These are phyloP conservation scores for Ptychoptera contaminata DNA, from an alignment of 2,888 invertebrate genomes.

Conservation along the genomic window DNA sequence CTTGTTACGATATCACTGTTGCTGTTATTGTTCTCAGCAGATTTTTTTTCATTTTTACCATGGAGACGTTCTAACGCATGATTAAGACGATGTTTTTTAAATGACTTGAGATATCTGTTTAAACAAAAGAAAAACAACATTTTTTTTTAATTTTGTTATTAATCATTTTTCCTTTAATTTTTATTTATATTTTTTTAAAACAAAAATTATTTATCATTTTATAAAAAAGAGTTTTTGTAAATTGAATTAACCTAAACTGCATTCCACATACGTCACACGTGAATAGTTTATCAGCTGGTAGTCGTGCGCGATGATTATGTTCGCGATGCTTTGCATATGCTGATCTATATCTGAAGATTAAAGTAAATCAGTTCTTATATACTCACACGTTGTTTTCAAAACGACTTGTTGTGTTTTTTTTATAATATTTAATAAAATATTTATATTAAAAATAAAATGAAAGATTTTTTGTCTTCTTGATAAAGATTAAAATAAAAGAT, in stretches of 20 bases:
- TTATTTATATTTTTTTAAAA: too few relatives aligned
- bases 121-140: background rate
- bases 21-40: constrained; percentile 27
- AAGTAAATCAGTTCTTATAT: background rate
- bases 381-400: background rate
- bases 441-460: too few relatives aligned
- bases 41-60: constrained; percentile 38
- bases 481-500: too few relatives aligned
- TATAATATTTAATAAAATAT: too few relatives aligned
- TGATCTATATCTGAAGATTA: constrained; percentile 44
- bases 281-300: constrained; percentile 79
- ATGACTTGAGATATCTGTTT: constrained; percentile 67
- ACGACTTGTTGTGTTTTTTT: too few relatives aligned
- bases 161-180: too few relatives aligned
- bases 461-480: too few relatives aligned
- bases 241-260: constrained; percentile 43
- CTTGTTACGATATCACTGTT: constrained; percentile 47
- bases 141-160: too few relatives aligned
- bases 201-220: too few relatives aligned
- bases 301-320: constrained; percentile 72
- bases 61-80: constrained; percentile 73
- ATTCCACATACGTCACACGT: constrained; percentile 85
- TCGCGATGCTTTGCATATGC: constrained; percentile 74
- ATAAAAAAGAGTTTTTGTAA: background rate
- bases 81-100: constrained; percentile 77